phyloP scores from a whole-genome alignment of 2,113 vertebrate species.

The Poeciliopsis retropinna region DNA sequence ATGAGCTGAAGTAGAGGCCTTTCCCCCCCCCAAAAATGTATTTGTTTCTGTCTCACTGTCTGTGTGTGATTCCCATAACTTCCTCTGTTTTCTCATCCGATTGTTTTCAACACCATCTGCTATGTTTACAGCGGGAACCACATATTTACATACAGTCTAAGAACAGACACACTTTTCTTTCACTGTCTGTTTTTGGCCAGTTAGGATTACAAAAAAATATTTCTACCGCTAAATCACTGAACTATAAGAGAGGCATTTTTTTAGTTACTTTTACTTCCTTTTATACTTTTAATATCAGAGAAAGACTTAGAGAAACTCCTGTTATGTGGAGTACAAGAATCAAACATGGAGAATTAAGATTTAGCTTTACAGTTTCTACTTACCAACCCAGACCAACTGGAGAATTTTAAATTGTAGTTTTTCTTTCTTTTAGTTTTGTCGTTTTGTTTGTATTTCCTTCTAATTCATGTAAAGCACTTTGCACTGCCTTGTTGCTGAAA shows the following conservation, averaged over 20 bases:
- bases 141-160: not conserved
- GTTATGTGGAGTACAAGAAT: no score
- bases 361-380: no score
- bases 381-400: no score
- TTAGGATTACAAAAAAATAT: not conserved
- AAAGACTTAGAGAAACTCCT: no score
- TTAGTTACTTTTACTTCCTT: no score
- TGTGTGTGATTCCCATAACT: constrained; percentile 58
- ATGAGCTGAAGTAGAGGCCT: constrained; percentile 62
- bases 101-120: constrained; percentile 2
- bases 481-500: no score
- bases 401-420: no score
- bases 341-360: no score
- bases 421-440: no score
- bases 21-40: constrained; percentile 68
- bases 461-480: no score
- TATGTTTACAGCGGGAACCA: not conserved
- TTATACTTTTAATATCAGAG: no score
- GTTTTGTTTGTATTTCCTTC: no score
- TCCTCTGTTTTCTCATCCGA: constrained; percentile 37
- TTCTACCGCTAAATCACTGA: not conserved
- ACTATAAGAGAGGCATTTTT: not conserved
- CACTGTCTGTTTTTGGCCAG: not conserved
- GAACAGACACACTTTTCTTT: not conserved
- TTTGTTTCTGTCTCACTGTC: constrained; percentile 61